Conservation (phyloP, 2,888 invertebrate genomes). For the Apamea anceps region DNA sequence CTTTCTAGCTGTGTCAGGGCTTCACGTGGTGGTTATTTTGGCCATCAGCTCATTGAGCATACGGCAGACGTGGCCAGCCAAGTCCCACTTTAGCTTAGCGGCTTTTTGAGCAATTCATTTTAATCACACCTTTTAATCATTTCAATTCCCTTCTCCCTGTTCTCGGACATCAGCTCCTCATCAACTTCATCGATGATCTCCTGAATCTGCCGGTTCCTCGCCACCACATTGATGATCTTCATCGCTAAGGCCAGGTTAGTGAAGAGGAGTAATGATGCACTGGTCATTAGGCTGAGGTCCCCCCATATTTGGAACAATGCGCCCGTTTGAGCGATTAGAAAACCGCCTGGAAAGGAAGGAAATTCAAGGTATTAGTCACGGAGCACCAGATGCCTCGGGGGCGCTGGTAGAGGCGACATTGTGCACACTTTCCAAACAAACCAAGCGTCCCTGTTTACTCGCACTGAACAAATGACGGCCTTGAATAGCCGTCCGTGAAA, state of each 20-base stretch:
- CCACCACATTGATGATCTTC: constrained; percentile 77
- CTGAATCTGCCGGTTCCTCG: constrained; percentile 69
- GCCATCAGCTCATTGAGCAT: neutral
- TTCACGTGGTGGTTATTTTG: neutral
- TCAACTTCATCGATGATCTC: constrained; percentile 73
- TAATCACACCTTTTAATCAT: constrained; percentile 77
- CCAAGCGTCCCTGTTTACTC: neutral
- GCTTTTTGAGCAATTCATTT: neutral
- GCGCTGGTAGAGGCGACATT: too few species aligned
- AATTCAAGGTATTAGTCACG: neutral
- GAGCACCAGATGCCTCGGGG: neutral
- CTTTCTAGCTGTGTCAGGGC: neutral
- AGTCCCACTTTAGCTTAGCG: neutral
- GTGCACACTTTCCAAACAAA: neutral
- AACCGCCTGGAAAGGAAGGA: constrained; percentile 70
- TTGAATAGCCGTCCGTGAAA: neutral
- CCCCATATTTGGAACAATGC: constrained; percentile 84
- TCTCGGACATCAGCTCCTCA: constrained; percentile 67
- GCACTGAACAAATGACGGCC: neutral
- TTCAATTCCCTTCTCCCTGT: constrained; percentile 64
- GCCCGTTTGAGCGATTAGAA: constrained; percentile 80
- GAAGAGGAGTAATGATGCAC: constrained; percentile 79
- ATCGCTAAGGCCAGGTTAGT: constrained; percentile 77
- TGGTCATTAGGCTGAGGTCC: constrained; percentile 79
- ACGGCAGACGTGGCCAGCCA: neutral